Base-by-base conservation (phyloP, 2,888 invertebrate genomes). In the Taphrorychus bicolor region DNA sequence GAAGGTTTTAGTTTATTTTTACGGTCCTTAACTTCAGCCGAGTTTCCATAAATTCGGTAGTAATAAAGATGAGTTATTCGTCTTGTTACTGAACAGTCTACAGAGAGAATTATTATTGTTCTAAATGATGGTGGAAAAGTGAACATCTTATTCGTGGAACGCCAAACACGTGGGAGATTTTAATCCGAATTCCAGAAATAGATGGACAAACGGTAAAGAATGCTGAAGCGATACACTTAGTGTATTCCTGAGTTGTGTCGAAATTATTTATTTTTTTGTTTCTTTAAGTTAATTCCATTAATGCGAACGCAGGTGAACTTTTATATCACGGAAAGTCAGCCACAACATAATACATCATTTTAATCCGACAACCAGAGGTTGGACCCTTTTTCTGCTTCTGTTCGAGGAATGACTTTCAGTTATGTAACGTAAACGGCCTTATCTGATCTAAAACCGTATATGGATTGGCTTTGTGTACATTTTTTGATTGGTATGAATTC, bases 311-410 rank as follows among this genome's bases (percentile, higher is more conserved):
- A 65, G 58, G 64, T 64, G 58, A 58, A 51, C 48, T 64, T 51
- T 42, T 32, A 32, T 18, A 58, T 64, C 64, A 64, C 64, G 64
- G 14, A 58, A 64, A 58, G 22, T 16, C 14, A 52, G 32, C 24
- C 32, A 42, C 21, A 23, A 62, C 62, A 67, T 62, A 67, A 67
- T 67, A 53, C 58, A 67, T 67, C 67, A 67, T 67, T 62, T 62
- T 67, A 67, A 67, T 67, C 67, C 59, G 67, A 67, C 67, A 67
- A 57, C 52, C 60, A 21, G 32, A 45, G 45, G 57, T 51, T 24
- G 67, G 67, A 62, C 62, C 59, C 51, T 17, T 45, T 45, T 45
- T 45, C 45, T 16, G 45, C 45, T 45, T n/a, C 51, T 61, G 59
- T 52, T 40, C 42, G 57, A 54, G 40, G 41, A 64, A 58, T 57